phyloP scores from a whole-genome alignment of 2,888 invertebrate genomes.

The Dryococelus australis region DNA sequence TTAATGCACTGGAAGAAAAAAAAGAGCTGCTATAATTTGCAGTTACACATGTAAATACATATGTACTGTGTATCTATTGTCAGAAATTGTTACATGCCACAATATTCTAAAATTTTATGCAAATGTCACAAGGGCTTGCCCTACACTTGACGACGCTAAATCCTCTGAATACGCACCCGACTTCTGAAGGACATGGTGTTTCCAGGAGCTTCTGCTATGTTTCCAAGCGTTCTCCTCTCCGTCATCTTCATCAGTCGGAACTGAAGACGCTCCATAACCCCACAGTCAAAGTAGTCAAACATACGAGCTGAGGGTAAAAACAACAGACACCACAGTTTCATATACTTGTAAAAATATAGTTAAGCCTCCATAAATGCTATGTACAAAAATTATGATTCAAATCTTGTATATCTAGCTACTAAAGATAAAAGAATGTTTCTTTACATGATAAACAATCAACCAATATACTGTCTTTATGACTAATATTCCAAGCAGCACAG shows the following conservation, averaged over 20 bases:
- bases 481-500: neutral
- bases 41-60: too few relatives aligned
- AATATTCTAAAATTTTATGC: too few relatives aligned
- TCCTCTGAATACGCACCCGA: conserved; percentile 46
- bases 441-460: neutral
- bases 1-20: too few relatives aligned
- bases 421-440: neutral
- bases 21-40: too few relatives aligned
- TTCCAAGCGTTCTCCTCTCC: conserved; percentile 66
- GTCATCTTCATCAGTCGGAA: conserved; percentile 74
- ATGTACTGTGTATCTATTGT: too few relatives aligned
- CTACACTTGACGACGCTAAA: too few relatives aligned
- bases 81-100: too few relatives aligned
- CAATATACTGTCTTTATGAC: neutral
- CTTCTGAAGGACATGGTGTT: conserved; percentile 77
- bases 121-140: too few relatives aligned
- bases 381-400: neutral
- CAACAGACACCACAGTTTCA: conserved; percentile 21
- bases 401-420: neutral
- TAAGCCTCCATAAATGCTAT: neutral
- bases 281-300: conserved; percentile 93
- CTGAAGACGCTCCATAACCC: conserved; percentile 91
- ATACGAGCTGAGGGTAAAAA: conserved; percentile 76
- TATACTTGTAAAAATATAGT: neutral
- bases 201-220: conserved; percentile 69